phyloP scores from a whole-genome alignment of 2,113 vertebrate species.

The Toxotes chatareus region DNA sequence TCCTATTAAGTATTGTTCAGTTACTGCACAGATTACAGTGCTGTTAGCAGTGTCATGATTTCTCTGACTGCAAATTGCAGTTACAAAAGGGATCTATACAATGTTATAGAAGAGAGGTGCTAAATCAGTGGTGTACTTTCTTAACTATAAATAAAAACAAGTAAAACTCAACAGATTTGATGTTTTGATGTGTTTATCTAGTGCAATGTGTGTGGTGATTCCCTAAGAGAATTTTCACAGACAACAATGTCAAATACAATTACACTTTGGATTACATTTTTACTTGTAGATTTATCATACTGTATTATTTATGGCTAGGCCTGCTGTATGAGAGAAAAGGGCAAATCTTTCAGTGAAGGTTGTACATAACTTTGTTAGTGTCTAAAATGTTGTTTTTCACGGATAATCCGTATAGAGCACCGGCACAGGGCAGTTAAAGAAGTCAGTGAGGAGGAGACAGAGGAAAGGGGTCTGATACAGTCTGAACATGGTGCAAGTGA shows the following conservation, averaged over 20 bases:
- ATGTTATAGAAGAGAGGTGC: no score
- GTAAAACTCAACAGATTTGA: no score
- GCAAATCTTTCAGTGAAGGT: not conserved
- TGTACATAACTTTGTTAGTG: slow-evolving; percentile 26
- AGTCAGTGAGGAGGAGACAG: slow-evolving; percentile 5
- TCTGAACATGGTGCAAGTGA: not conserved
- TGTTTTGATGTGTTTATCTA: no score
- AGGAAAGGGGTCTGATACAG: slow-evolving; percentile 21
- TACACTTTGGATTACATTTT: no score
- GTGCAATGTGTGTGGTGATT: no score
- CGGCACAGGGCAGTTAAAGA: slow-evolving; percentile 10
- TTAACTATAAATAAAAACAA: no score
- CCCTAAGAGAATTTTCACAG: no score
- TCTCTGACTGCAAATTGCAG: no score
- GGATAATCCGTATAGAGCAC: not conserved
- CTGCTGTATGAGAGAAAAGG: not conserved
- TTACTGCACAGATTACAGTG: no score
- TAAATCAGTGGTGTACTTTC: not conserved
- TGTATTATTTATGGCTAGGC: not conserved
- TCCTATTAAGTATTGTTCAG: not conserved
- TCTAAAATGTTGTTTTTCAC: not conserved
- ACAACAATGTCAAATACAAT: no score
- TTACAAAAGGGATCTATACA: not conserved
- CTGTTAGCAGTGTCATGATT: no score
- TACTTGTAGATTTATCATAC: no score